These are phyloP conservation scores for Parasteatoda lunata DNA, from an alignment of 2,888 invertebrate species.

Conservation along the genomic window DNA sequence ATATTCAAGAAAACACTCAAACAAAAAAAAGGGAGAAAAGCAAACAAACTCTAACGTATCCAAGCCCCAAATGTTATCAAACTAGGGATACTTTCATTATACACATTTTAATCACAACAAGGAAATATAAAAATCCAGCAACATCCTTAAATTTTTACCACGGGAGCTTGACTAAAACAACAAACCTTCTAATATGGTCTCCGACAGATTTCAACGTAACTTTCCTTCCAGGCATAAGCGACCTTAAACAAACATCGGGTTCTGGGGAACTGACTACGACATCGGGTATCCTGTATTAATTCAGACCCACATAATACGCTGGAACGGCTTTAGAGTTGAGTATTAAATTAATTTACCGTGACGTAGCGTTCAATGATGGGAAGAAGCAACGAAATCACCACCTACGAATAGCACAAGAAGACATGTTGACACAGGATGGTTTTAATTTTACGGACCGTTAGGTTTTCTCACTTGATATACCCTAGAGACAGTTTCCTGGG, in stretches of 20 bases:
- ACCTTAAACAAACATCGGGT: background rate
- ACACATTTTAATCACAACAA: too few species aligned
- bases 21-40: too few species aligned
- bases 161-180: constrained; percentile 1
- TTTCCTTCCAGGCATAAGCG: background rate
- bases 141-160: too few species aligned
- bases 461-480: constrained; percentile 55
- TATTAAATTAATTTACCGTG: constrained; percentile 64
- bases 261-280: background rate
- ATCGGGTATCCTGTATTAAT: constrained; percentile 20
- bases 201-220: background rate
- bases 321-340: constrained; percentile 14
- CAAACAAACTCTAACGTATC: too few species aligned
- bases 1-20: too few species aligned
- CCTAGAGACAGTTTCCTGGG: constrained; percentile 13
- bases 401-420: constrained; percentile 22
- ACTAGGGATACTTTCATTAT: too few species aligned
- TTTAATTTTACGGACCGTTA: constrained; percentile 63
- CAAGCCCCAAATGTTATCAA: too few species aligned
- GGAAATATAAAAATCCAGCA: too few species aligned
- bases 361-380: constrained; percentile 46
- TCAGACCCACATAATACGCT: constrained; percentile 27
- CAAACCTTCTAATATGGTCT: background rate
- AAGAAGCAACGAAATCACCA: constrained; percentile 39
- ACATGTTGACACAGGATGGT: constrained; percentile 64